Conservation (phyloP, 2,113 vertebrate species). For the Leuciscus idus region DNA sequence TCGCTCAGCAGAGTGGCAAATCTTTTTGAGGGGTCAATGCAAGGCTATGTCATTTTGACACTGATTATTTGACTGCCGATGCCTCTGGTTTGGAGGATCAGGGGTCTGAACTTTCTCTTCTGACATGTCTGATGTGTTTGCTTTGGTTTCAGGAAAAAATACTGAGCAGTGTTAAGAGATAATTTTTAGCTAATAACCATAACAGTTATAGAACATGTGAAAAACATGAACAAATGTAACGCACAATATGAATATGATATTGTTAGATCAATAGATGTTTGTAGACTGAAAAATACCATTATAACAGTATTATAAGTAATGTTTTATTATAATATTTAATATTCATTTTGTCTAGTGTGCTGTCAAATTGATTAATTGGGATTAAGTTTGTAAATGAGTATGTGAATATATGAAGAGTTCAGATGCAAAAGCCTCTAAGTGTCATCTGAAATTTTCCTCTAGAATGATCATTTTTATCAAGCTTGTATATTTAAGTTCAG, state of each 20-base stretch:
- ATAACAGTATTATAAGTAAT: too few species aligned
- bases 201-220: neutral
- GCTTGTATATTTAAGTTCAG: too few species aligned
- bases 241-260: neutral
- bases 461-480: too few species aligned
- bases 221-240: neutral
- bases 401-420: too few species aligned
- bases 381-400: too few species aligned
- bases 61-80: neutral
- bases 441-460: too few species aligned
- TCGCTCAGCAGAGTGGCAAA: constrained; percentile 25
- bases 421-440: too few species aligned
- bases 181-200: neutral
- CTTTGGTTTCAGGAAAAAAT: neutral
- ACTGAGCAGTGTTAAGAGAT: neutral
- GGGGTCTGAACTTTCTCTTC: neutral
- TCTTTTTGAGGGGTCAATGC: neutral
- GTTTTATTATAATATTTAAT: too few species aligned
- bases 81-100: neutral
- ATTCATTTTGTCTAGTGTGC: too few species aligned
- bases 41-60: constrained; percentile 18
- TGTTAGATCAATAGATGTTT: neutral
- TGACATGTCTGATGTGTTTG: neutral
- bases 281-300: neutral
- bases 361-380: too few species aligned